phyloP scores from a whole-genome alignment of 2,888 invertebrate species.

The Dasysyrphus tricinctus region DNA sequence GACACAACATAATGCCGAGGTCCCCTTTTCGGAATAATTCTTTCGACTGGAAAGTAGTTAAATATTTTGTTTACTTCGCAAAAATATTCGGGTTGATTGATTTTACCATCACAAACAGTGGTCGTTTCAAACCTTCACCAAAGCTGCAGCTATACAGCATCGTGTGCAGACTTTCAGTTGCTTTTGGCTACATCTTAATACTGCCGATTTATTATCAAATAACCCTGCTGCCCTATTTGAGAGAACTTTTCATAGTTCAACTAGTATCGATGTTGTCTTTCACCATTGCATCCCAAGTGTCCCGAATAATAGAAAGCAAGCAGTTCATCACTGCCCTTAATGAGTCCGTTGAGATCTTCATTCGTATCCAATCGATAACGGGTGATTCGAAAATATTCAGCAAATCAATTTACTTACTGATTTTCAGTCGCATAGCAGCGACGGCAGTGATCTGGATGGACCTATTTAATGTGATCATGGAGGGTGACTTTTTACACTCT shows the following conservation, averaged over 20 bases:
- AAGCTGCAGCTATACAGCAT: neutral
- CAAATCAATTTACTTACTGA: neutral
- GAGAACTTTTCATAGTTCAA: neutral
- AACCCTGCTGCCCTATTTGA: neutral
- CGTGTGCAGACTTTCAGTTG: neutral
- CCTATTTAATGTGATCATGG: neutral
- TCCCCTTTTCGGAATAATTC: neutral
- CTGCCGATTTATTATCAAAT: neutral
- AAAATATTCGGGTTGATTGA: neutral
- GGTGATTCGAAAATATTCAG: neutral
- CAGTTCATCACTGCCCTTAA: neutral
- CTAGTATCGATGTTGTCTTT: neutral
- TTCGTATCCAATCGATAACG: neutral
- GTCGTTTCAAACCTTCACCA: neutral
- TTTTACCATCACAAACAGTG: neutral
- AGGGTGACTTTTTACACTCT: rapidly evolving
- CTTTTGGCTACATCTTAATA: neutral
- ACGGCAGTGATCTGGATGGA: neutral
- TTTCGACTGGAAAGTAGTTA: neutral
- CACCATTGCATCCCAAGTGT: neutral
- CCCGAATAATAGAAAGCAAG: neutral
- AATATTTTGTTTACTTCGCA: neutral
- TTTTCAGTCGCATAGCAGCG: neutral
- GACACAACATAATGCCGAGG: neutral
- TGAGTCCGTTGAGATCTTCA: neutral